Conservation (phyloP, 2,797 vertebrate species). For the Sebastes iracundus region DNA sequence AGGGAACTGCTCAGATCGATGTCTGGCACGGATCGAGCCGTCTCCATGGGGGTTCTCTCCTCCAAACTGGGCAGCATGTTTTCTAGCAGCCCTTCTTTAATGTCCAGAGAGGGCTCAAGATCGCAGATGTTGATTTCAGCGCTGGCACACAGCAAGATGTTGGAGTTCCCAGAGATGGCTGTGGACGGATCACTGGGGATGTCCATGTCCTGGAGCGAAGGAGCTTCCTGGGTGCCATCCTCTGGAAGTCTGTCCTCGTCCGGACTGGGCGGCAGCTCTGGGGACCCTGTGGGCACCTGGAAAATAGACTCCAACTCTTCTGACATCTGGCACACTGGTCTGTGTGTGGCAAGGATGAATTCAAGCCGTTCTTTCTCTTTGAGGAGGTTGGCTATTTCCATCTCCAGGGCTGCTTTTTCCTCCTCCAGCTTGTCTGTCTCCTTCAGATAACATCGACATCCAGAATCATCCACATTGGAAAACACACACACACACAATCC, state of each 20-base stretch:
- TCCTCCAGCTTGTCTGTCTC: slow-evolving; percentile 97
- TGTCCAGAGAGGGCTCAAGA: slow-evolving; percentile 86
- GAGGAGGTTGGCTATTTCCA: slow-evolving; percentile 92
- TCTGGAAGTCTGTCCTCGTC: slow-evolving; percentile 76
- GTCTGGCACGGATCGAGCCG: slow-evolving; percentile 95
- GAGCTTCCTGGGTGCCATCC: slow-evolving; percentile 76
- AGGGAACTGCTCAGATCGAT: slow-evolving; percentile 94
- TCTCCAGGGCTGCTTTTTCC: slow-evolving; percentile 91
- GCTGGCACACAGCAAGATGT: slow-evolving; percentile 85
- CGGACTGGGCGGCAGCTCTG: slow-evolving; percentile 69
- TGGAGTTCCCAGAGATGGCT: slow-evolving; percentile 87
- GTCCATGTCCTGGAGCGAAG: slow-evolving; percentile 84
- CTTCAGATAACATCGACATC: slow-evolving; percentile 76
- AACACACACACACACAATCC: slow-evolving; percentile 37
- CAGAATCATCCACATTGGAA: slow-evolving; percentile 51
- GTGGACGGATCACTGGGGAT: slow-evolving; percentile 79
- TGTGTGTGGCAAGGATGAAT: slow-evolving; percentile 91
- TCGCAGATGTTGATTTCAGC: slow-evolving; percentile 85
- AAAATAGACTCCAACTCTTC: slow-evolving; percentile 90
- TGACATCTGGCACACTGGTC: slow-evolving; percentile 91
- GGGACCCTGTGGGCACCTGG: slow-evolving; percentile 83
- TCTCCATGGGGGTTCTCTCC: slow-evolving; percentile 85
- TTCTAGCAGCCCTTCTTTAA: slow-evolving; percentile 92
- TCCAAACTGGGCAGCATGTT: slow-evolving; percentile 84
- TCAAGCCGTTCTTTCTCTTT: slow-evolving; percentile 97